Evolutionary conservation across 2,113 vertebrate species (phyloP).

Genomic region (Corythornis vintsioides): DNA sequence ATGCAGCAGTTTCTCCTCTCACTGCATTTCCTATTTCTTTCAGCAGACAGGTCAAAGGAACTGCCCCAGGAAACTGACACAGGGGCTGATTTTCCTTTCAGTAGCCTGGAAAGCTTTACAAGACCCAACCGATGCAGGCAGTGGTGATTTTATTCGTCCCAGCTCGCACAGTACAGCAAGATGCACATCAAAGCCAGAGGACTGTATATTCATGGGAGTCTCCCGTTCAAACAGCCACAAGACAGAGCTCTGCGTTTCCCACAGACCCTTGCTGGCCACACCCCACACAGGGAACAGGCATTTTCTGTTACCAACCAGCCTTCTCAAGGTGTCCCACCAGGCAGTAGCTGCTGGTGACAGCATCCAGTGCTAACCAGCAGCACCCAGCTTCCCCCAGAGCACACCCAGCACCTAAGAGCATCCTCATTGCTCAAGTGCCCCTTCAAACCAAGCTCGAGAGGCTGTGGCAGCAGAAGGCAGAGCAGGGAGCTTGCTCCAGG

Average conservation of each 20-base stretch:
- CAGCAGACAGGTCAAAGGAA: not conserved
- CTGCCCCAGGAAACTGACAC: not conserved
- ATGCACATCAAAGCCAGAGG: not conserved
- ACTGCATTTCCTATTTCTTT: not conserved
- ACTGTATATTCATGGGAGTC: rapidly evolving
- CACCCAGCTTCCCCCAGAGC: no score
- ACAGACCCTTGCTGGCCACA: rapidly evolving
- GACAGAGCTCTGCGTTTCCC: not conserved
- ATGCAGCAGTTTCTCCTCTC: no score
- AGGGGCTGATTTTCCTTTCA: not conserved
- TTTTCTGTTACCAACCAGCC: not conserved
- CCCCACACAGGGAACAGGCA: rapidly evolving
- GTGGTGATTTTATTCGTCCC: not conserved
- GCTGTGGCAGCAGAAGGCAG: no score
- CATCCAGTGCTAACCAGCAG: no score
- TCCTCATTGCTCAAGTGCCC: no score
- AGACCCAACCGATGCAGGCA: not conserved
- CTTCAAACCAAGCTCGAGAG: no score
- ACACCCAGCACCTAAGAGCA: no score
- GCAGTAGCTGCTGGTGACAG: no score
- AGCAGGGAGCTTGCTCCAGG: no score
- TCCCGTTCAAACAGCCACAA: not conserved
- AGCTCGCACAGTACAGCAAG: not conserved
- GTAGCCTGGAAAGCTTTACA: not conserved
- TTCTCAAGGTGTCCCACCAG: not conserved